A percentile compares a stretch with the other conserved stretches of the same genome.
Conservation (phyloP, 2,797 vertebrate genomes). For the Thunnus albacares region DNA sequence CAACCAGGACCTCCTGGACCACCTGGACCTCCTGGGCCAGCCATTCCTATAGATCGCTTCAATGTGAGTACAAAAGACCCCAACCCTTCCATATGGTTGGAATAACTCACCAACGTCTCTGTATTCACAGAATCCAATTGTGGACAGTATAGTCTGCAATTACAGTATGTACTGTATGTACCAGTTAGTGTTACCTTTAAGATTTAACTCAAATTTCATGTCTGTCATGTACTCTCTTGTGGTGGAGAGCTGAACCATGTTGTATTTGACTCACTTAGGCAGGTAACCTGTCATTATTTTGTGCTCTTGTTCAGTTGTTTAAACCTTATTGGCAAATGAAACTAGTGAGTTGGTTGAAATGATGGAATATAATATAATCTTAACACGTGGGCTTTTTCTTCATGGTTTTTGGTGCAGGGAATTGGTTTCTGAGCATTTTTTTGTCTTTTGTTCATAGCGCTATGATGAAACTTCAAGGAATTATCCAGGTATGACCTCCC, state of each 20-base stretch:
- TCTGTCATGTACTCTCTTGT: neutral
- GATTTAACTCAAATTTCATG: neutral
- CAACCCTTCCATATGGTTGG: neutral
- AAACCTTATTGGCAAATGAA: neutral
- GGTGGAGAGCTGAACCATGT: neutral
- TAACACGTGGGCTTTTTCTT: neutral
- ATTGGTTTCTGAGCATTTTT: neutral
- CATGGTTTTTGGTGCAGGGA: neutral
- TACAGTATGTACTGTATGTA: neutral
- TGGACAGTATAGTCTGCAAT: neutral
- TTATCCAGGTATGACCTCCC: constrained; percentile 78
- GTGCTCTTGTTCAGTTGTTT: constrained; percentile 7
- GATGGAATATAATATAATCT: neutral
- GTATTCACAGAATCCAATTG: no score
- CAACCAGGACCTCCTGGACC: constrained; percentile 88
- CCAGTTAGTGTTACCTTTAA: neutral
- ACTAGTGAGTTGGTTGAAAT: neutral
- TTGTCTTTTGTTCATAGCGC: constrained; percentile 69
- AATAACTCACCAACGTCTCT: no score
- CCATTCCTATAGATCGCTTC: constrained; percentile 82
- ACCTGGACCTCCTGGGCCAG: constrained; percentile 86
- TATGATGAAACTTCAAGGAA: constrained; percentile 80
- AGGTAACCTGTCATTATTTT: neutral
- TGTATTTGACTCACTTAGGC: neutral
- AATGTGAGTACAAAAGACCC: constrained; percentile 74